phyloP scores from a whole-genome alignment of 2,113 vertebrate genomes.

The Lipotes vexillifer region DNA sequence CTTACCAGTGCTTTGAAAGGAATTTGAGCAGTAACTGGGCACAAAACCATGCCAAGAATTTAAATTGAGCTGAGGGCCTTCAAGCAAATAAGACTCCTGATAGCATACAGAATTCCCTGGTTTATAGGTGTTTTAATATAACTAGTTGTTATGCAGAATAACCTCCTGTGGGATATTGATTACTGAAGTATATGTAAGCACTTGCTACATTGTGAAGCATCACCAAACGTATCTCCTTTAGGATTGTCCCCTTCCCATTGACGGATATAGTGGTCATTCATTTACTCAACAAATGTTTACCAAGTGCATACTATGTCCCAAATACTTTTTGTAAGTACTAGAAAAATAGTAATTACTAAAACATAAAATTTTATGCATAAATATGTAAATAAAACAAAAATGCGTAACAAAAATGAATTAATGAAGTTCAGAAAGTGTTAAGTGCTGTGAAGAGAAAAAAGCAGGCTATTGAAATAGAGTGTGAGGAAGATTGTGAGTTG shows the following conservation, averaged over 20 bases:
- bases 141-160: not conserved
- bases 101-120: not conserved
- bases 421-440: not conserved
- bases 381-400: not conserved
- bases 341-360: not conserved
- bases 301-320: not conserved
- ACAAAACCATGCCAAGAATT: slow-evolving; percentile 15
- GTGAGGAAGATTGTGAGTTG: not conserved
- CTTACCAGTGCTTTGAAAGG: not conserved
- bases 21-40: not conserved
- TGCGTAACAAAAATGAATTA: not conserved
- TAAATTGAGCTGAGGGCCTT: not conserved
- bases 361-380: not conserved
- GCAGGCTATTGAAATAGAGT: not conserved
- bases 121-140: not conserved
- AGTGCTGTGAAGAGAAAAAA: not conserved
- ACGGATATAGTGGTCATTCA: not conserved
- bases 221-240: not conserved
- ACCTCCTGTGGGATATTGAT: not conserved
- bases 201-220: not conserved
- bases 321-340: not conserved
- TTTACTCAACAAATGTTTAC: slow-evolving; percentile 13
- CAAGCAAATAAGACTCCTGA: not conserved
- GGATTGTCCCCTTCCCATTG: not conserved
- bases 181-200: not conserved